Evolutionary conservation across 30 jellyfish, hydroid and myxozoan genomes (phyloP).

Genomic region (Turritopsis rubra): DNA sequence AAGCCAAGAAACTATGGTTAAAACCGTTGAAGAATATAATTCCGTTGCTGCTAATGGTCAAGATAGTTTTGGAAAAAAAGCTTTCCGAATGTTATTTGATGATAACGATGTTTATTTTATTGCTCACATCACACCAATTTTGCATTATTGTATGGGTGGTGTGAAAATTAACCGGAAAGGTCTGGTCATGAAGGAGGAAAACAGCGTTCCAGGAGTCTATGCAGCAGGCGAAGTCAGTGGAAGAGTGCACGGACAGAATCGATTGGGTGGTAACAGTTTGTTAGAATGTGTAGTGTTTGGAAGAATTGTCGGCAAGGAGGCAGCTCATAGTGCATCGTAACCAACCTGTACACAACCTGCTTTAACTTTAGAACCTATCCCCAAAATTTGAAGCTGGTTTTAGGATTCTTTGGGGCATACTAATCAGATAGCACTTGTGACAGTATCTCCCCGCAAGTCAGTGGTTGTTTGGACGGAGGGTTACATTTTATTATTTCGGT

Average conservation of each 20-base stretch:
- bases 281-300: slow-evolving; percentile 5
- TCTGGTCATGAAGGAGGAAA: background rate
- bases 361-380: background rate
- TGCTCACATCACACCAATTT: background rate
- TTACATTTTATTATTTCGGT: no score
- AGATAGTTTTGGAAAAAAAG: slow-evolving; percentile 9
- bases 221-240: slow-evolving; percentile 17
- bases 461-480: no score
- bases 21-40: background rate
- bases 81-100: background rate
- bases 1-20: background rate
- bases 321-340: background rate
- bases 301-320: slow-evolving; percentile 12
- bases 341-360: background rate
- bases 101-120: background rate
- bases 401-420: no score
- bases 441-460: no score
- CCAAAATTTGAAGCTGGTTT: no score
- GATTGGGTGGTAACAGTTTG: slow-evolving; percentile 11
- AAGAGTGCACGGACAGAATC: slow-evolving; percentile 7
- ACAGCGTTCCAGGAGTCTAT: background rate
- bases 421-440: no score
- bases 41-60: background rate
- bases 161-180: background rate
- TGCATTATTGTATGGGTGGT: slow-evolving; percentile 17